Evolutionary conservation across 2,888 invertebrate genomes (phyloP).

Genomic region (Operophtera brumata): DNA sequence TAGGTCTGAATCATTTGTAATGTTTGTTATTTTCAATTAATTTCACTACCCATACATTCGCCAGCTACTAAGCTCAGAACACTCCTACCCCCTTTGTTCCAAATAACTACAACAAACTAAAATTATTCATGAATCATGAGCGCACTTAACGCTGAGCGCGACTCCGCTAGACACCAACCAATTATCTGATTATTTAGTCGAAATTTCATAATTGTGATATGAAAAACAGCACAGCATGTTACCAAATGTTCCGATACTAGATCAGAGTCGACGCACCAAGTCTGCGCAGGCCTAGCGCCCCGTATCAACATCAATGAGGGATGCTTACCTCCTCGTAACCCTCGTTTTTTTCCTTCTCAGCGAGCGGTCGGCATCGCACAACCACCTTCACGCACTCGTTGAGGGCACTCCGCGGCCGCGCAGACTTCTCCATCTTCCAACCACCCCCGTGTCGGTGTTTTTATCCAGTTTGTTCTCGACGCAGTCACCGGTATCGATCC

Average conservation of each 20-base stretch:
- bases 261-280: constrained; percentile 50
- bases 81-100: constrained; percentile 19
- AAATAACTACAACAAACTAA: constrained; percentile 2
- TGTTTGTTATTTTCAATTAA: too few species aligned
- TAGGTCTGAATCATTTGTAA: too few species aligned
- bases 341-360: constrained; percentile 89
- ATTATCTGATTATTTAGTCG: background rate
- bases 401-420: constrained; percentile 75
- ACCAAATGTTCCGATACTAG: background rate
- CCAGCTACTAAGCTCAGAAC: background rate
- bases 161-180: background rate
- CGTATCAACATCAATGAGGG: constrained; percentile 37
- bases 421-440: constrained; percentile 73
- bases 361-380: constrained; percentile 97
- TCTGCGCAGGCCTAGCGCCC: constrained; percentile 48
- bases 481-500: constrained; percentile 77
- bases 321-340: constrained; percentile 83
- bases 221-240: constrained; percentile 5
- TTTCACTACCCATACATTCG: too few species aligned
- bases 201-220: constrained; percentile 5
- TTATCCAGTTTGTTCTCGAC: constrained; percentile 46
- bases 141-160: background rate
- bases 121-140: background rate
- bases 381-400: constrained; percentile 98
- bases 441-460: constrained; percentile 52